These are phyloP conservation scores for Sarcophaga rosellei DNA, from an alignment of 2,888 invertebrate genomes.

Conservation along the genomic window DNA sequence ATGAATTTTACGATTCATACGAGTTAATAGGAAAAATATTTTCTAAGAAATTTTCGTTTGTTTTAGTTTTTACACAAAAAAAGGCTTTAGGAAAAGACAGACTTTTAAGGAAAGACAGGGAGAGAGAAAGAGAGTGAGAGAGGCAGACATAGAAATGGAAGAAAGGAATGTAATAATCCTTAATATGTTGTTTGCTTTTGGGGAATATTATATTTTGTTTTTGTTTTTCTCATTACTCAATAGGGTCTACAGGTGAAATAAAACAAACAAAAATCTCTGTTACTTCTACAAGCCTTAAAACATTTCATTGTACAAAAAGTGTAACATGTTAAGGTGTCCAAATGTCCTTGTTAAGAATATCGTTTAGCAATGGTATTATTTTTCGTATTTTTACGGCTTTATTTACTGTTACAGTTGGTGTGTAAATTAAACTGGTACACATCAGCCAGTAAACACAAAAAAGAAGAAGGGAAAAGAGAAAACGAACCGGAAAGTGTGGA, in stretches of 20 bases:
- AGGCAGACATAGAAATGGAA: too few species aligned
- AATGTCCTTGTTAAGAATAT: conserved; percentile 37
- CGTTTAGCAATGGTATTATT: background rate
- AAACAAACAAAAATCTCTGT: conserved; percentile 13
- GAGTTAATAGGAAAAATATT: too few species aligned
- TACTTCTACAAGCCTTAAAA: background rate
- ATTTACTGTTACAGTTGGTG: background rate
- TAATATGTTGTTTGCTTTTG: too few species aligned
- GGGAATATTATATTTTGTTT: too few species aligned
- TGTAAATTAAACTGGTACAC: conserved; percentile 21
- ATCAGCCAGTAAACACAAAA: background rate
- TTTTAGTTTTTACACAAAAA: too few species aligned
- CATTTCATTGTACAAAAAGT: conserved; percentile 21
- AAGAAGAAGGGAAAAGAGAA: background rate
- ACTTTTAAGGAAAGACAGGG: too few species aligned
- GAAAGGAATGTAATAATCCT: too few species aligned
- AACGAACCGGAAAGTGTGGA: background rate
- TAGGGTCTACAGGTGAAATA: background rate
- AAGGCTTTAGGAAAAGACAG: too few species aligned
- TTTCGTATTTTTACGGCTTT: background rate
- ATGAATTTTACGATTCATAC: too few species aligned
- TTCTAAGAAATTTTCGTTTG: too few species aligned
- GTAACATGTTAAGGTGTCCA: conserved; percentile 24
- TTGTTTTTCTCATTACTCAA: too few species aligned
- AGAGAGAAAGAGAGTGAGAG: too few species aligned